Conservation (phyloP, 2,113 vertebrate genomes). For the Sorex fumeus region DNA sequence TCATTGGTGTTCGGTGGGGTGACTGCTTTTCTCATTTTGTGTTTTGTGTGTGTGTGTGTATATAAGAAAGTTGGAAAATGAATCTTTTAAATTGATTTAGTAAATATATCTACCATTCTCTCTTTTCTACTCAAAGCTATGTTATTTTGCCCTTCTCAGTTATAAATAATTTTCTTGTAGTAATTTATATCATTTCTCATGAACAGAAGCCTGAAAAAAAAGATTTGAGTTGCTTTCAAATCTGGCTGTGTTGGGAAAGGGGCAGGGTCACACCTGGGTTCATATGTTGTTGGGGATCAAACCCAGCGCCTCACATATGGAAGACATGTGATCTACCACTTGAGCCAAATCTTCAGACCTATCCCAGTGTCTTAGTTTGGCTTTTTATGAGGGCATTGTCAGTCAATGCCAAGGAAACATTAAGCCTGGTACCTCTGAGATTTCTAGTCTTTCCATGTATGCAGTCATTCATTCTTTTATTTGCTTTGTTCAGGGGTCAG, state of each 20-base stretch:
- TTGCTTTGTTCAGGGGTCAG: neutral
- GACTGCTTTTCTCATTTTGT: constrained; percentile 31
- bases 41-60: neutral
- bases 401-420: neutral
- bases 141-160: constrained; percentile 34
- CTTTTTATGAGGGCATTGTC: neutral
- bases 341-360: no score
- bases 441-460: neutral
- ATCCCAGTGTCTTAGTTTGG: neutral
- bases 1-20: neutral
- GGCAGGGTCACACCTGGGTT: no score
- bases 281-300: no score
- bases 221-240: constrained; percentile 2
- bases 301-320: no score
- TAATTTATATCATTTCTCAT: neutral
- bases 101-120: neutral
- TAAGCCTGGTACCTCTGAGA: neutral
- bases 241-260: no score
- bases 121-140: neutral
- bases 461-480: neutral
- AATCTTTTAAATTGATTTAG: constrained; percentile 19
- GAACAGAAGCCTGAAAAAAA: neutral
- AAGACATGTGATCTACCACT: no score
- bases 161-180: neutral
- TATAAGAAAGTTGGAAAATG: neutral